Conservation (phyloP, 2,888 invertebrate genomes). For the Xestia c-nigrum region DNA sequence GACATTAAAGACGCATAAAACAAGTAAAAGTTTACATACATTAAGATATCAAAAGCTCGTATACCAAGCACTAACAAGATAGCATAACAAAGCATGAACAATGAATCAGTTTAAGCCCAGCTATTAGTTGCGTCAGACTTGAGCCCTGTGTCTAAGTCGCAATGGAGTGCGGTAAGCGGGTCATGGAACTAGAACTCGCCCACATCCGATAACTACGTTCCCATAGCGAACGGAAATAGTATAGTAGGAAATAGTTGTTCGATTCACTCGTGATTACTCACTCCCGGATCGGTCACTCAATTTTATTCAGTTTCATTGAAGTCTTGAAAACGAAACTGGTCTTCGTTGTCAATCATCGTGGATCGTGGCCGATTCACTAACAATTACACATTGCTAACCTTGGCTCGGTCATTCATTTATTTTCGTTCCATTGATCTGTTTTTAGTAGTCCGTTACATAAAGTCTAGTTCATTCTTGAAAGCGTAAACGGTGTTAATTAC, state of each 20-base stretch:
- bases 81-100: conserved; percentile 48
- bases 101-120: conserved; percentile 59
- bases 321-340: conserved; percentile 41
- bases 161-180: conserved; percentile 74
- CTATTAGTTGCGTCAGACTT: conserved; percentile 67
- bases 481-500: conserved; percentile 25
- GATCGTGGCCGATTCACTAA: conserved; percentile 26
- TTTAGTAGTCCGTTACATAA: conserved; percentile 33
- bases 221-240: conserved; percentile 78
- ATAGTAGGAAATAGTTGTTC: conserved; percentile 77
- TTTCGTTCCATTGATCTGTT: conserved; percentile 54
- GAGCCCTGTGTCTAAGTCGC: conserved; percentile 65
- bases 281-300: conserved; percentile 69
- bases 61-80: conserved; percentile 6
- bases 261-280: conserved; percentile 80
- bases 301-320: conserved; percentile 59
- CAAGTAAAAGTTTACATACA: conserved; percentile 13
- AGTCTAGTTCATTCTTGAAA: conserved; percentile 33
- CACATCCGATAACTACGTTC: conserved; percentile 75
- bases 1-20: not conserved
- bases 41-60: conserved; percentile 12
- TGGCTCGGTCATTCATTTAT: conserved; percentile 47
- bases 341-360: conserved; percentile 36
- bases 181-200: conserved; percentile 82
- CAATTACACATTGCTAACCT: conserved; percentile 51